Percentiles rank a stretch among this genome's conserved stretches.
These are phyloP conservation scores for Ichneumoninae sp. DNA, from an alignment of 2,888 invertebrate species.

Conservation along the genomic window DNA sequence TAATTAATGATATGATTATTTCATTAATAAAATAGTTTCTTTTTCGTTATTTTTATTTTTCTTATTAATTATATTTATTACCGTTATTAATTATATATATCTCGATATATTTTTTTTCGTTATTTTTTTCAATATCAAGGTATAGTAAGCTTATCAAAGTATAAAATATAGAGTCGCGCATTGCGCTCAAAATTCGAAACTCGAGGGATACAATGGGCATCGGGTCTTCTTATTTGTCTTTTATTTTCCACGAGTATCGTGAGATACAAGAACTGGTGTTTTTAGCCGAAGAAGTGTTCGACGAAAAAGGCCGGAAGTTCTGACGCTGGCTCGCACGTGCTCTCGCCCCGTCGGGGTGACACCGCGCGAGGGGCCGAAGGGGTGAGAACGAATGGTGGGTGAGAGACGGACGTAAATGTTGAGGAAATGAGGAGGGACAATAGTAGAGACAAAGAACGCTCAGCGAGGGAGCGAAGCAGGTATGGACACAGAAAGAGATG, in stretches of 20 bases:
- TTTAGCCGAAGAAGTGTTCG: conserved; percentile 32
- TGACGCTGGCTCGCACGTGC: conserved; percentile 65
- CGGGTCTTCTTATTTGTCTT: background rate
- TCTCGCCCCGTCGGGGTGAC: conserved; percentile 57
- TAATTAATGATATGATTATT: too few species aligned
- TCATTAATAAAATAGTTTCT: too few species aligned
- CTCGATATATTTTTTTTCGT: too few species aligned
- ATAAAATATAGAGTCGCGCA: background rate
- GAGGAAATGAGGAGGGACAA: conserved; percentile 60
- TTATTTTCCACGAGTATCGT: conserved; percentile 22
- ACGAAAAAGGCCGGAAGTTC: conserved; percentile 51
- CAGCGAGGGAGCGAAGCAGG: conserved; percentile 58
- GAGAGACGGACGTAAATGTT: conserved; percentile 1
- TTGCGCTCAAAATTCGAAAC: background rate
- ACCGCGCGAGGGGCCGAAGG: conserved; percentile 44
- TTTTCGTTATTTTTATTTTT: too few species aligned
- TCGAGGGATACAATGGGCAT: conserved; percentile 3
- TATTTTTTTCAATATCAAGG: too few species aligned
- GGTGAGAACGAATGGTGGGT: background rate
- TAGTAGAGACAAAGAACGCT: conserved; percentile 72
- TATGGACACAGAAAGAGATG: conserved; percentile 43
- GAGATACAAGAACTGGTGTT: conserved; percentile 41
- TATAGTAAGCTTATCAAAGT: too few species aligned
- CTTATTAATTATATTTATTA: too few species aligned
- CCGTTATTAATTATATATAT: too few species aligned